Evolutionary conservation across 2,797 vertebrate genomes (phyloP), one percentile per base, ranked within the genome.

Genomic region (Eurystomus glaucurus): DNA sequence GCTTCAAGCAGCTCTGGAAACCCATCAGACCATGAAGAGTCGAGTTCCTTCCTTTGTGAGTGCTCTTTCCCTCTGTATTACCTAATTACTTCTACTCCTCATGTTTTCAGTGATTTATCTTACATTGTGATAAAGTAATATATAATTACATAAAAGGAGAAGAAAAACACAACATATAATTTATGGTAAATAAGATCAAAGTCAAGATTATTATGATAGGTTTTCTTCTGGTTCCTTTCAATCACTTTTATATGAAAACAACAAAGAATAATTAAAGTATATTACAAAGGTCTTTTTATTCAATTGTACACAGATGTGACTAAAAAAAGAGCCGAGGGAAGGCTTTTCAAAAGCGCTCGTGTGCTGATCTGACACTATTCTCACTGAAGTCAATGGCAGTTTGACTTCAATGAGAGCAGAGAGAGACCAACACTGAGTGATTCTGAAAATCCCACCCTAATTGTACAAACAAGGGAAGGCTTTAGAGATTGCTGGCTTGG

Each of bases 381-480:
- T 80, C 92, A 85, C 84, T 77, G 88, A 77, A 92, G 64, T 87
- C 74, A 80, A 13, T 3, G 64, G 90, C 88, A 93, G 75, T 43
- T 85, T 64, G 88, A 94, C 94, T 92, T 91, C 88, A 91, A 58
- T 77, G 84, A 91, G 92, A 91, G 90, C 76, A 85, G 41, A 88
- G 82, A 52, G 13, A 94, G 86, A 86, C 70, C 84, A 91, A 80
- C 69, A 61, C 55, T 3, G 92, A 94, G 84, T 61, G 84, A 87
- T 83, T 94, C 91, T 2, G 23, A 92, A 95, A 93, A 96, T 95
- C 92, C 95, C 93, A 87, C 95, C 92, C 83, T 93, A 96, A 96
- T 94, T 97, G 96, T 91, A 94, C 92, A 96, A 97, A 96, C 96
- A 97, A 95, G 48, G 80, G 65, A 92, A 95, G 86, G 80, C 92